These are phyloP conservation scores for Cataglyphis albicans DNA, from an alignment of 2,888 invertebrate genomes.

Conservation along the genomic window DNA sequence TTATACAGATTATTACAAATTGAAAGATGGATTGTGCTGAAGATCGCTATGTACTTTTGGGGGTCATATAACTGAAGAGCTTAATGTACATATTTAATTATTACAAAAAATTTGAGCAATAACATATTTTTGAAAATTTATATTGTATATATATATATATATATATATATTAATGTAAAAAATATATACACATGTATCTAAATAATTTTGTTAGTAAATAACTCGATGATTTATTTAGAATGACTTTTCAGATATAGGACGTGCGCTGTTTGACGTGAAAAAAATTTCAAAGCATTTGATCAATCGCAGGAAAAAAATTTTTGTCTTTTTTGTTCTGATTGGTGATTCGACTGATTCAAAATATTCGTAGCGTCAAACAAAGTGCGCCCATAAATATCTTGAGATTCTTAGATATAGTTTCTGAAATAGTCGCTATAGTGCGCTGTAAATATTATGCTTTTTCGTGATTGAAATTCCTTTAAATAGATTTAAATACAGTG, in stretches of 20 bases:
- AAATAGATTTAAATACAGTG: conserved; percentile 25
- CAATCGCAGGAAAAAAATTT: not conserved
- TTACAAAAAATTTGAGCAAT: not conserved
- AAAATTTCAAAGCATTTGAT: not conserved
- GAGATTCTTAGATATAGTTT: conserved; percentile 53
- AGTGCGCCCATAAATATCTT: not conserved
- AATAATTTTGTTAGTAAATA: not conserved
- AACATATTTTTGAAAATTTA: not conserved
- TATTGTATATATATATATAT: not conserved
- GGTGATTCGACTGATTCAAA: not conserved
- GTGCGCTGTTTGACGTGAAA: not conserved
- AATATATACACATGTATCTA: not conserved
- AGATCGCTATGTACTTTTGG: not conserved
- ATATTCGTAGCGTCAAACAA: not conserved
- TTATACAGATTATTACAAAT: conserved; percentile 81
- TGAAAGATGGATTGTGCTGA: conserved; percentile 79
- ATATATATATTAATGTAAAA: not conserved
- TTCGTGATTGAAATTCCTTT: not conserved
- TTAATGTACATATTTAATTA: not conserved
- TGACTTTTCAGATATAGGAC: not conserved
- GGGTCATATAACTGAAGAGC: not conserved
- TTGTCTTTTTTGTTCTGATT: not conserved
- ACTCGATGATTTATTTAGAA: not conserved
- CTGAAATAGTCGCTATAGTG: conserved; percentile 40
- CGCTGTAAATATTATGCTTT: conserved; percentile 38